phyloP scores from a whole-genome alignment of 1,140 invertebrate genomes.

The Drosophila nikananu region DNA sequence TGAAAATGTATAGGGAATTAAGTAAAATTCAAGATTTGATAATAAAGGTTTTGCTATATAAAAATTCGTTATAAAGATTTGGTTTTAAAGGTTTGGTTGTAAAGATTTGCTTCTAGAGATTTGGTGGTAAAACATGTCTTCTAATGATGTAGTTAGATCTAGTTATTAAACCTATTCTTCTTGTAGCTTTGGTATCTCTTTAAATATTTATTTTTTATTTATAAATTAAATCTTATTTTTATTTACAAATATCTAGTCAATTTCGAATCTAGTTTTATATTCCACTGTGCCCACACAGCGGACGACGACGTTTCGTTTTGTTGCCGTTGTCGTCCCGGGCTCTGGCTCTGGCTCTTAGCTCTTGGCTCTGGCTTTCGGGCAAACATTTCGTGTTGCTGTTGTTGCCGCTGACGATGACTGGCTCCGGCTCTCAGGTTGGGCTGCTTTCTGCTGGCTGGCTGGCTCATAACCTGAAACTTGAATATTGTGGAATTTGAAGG shows the following conservation, averaged over 20 bases:
- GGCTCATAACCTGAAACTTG: slow-evolving; percentile 83
- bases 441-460: slow-evolving; percentile 40
- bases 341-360: slow-evolving; percentile 60
- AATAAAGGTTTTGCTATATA: too few relatives aligned
- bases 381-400: slow-evolving; percentile 70
- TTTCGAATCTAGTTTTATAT: background rate
- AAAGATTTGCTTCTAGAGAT: too few relatives aligned
- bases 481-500: slow-evolving; percentile 84
- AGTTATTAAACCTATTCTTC: too few relatives aligned
- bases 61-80: too few relatives aligned
- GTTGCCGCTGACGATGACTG: slow-evolving; percentile 68
- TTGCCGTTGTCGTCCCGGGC: slow-evolving; percentile 47
- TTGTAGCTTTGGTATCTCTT: too few relatives aligned
- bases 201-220: background rate
- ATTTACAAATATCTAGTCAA: background rate
- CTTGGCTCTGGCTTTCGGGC: slow-evolving; percentile 74
- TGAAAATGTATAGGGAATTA: too few relatives aligned
- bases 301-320: slow-evolving; percentile 62
- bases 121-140: too few relatives aligned
- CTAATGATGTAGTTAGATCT: too few relatives aligned
- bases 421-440: slow-evolving; percentile 72
- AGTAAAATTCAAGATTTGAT: too few relatives aligned
- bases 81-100: too few relatives aligned
- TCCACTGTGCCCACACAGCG: slow-evolving; percentile 54
- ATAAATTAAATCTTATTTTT: background rate